Conservation (phyloP, 2,797 vertebrate species). For the Cossypha caffra region DNA sequence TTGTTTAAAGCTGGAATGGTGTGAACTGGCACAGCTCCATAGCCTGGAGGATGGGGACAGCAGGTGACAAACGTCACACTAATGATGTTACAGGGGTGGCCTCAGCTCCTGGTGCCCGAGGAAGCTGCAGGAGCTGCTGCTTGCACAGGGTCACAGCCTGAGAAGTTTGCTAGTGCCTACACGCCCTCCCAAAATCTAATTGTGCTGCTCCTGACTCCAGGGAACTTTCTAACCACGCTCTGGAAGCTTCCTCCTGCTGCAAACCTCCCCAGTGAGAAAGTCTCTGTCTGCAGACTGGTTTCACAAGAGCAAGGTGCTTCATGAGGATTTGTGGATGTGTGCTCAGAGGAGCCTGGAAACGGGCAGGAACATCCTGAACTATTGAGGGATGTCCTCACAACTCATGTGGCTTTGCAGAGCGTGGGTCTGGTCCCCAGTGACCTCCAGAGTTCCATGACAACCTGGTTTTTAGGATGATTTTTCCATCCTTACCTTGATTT, state of each 20-base stretch:
- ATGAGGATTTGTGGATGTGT: neutral
- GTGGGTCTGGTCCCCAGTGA: neutral
- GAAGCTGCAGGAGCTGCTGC: neutral
- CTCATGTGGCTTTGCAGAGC: neutral
- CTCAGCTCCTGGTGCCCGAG: neutral
- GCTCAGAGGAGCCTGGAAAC: neutral
- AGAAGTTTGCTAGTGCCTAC: slow-evolving; percentile 17
- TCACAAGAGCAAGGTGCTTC: neutral
- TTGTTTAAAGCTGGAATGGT: neutral
- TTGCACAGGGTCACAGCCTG: neutral
- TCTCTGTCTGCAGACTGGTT: neutral
- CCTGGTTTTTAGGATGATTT: neutral
- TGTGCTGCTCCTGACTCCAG: slow-evolving; percentile 21
- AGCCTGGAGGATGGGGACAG: neutral
- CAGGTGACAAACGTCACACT: slow-evolving; percentile 10
- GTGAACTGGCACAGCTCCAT: neutral
- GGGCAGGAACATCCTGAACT: neutral
- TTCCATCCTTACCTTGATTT: fast-evolving
- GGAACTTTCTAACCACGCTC: slow-evolving; percentile 8
- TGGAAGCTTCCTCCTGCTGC: slow-evolving; percentile 16
- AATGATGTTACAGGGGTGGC: neutral
- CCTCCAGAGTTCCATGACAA: neutral
- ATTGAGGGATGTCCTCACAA: neutral
- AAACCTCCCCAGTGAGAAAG: neutral
- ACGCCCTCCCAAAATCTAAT: neutral